phyloP scores from a whole-genome alignment of 2,888 invertebrate species.

The Nezara viridula region DNA sequence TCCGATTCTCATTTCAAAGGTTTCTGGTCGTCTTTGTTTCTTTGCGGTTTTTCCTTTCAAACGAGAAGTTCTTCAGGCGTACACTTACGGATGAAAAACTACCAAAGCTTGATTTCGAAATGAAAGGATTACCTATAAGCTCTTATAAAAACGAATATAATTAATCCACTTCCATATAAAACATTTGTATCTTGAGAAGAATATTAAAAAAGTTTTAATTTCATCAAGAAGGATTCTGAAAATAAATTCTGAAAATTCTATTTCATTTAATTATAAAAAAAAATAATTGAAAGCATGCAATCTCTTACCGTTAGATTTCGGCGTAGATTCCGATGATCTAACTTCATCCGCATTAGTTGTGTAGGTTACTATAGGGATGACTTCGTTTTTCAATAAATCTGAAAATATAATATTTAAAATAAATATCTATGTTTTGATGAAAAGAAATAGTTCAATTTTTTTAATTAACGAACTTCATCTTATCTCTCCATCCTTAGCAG shows the following conservation, averaged over 20 bases:
- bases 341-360: neutral
- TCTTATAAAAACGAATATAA: neutral
- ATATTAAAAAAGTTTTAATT: too few species aligned
- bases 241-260: too few species aligned
- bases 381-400: neutral
- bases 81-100: neutral
- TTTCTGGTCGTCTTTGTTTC: neutral
- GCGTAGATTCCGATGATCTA: neutral
- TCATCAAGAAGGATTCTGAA: too few species aligned
- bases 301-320: neutral
- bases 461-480: too few species aligned
- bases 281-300: neutral
- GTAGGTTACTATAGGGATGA: neutral
- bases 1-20: neutral
- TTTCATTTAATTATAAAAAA: neutral
- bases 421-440: too few species aligned
- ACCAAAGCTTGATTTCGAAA: neutral
- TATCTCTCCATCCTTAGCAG: too few species aligned
- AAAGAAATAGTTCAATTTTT: too few species aligned
- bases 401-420: neutral
- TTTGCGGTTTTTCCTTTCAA: slow-evolving; percentile 2
- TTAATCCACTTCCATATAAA: too few species aligned
- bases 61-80: neutral
- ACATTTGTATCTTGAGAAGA: too few species aligned
- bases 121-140: neutral